phyloP scores from a whole-genome alignment of 2,797 vertebrate genomes.

The Lutjanus campechanus region DNA sequence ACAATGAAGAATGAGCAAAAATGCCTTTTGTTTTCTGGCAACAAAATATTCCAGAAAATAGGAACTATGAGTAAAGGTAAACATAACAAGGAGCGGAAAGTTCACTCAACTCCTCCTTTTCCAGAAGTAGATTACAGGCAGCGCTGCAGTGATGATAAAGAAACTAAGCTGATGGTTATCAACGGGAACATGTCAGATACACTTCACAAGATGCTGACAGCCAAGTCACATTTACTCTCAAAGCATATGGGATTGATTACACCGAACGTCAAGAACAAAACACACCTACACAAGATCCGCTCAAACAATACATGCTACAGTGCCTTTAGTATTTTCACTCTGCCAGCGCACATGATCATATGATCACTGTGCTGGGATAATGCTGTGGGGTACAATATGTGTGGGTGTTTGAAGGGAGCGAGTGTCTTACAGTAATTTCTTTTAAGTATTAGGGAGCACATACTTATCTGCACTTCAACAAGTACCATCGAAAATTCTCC shows the following conservation, averaged over 20 bases:
- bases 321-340: slow-evolving; percentile 25
- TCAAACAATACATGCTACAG: slow-evolving; percentile 22
- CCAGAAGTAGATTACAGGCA: slow-evolving; percentile 36
- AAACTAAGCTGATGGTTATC: slow-evolving; percentile 52
- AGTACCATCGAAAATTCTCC: slow-evolving; percentile 27
- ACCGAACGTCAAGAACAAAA: slow-evolving; percentile 30
- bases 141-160: slow-evolving; percentile 2
- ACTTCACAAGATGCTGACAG: slow-evolving; percentile 42
- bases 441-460: slow-evolving; percentile 12
- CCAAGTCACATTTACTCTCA: slow-evolving; percentile 26
- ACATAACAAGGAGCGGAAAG: slow-evolving; percentile 50
- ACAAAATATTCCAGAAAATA: slow-evolving; percentile 47
- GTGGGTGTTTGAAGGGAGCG: slow-evolving; percentile 46
- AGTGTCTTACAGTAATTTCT: slow-evolving; percentile 16
- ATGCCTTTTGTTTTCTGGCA: slow-evolving; percentile 35
- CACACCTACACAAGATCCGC: slow-evolving; percentile 23
- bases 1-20: slow-evolving; percentile 61
- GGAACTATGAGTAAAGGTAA: slow-evolving; percentile 37
- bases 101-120: slow-evolving; percentile 25
- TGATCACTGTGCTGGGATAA: slow-evolving; percentile 36
- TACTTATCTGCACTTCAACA: slow-evolving; percentile 43
- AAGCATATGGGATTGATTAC: slow-evolving; percentile 40
- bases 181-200: slow-evolving; percentile 36
- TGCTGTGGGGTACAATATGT: slow-evolving; percentile 29
- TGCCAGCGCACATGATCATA: slow-evolving; percentile 20